Percentiles rank a stretch among this genome's conserved stretches.
Conservation (phyloP, 2,888 invertebrate genomes). For the Pristionchus fissidentatus region DNA sequence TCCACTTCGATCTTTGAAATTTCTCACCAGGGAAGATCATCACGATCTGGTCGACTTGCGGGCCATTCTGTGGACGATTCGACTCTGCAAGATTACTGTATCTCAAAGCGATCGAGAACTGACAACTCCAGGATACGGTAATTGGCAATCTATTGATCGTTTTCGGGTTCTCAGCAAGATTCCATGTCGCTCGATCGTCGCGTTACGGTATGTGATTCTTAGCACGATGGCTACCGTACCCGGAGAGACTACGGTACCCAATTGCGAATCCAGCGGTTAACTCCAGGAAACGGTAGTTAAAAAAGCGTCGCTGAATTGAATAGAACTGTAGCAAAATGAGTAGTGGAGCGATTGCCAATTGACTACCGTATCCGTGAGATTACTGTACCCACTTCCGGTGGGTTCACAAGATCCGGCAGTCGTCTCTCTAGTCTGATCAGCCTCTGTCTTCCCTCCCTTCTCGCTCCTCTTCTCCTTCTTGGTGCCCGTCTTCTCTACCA, state of each 20-base stretch:
- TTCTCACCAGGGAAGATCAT: conserved; percentile 34
- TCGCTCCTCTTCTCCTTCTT: neutral
- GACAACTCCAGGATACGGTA: too few species aligned
- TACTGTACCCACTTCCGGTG: neutral
- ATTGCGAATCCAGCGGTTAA: neutral
- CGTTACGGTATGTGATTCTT: too few species aligned
- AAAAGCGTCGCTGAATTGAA: neutral
- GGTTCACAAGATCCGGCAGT: neutral
- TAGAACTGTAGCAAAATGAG: neutral
- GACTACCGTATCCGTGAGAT: too few species aligned
- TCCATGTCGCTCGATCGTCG: too few species aligned
- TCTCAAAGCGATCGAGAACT: too few species aligned
- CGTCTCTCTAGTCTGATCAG: neutral
- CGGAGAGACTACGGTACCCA: neutral
- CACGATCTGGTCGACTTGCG: conserved; percentile 10
- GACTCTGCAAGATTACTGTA: too few species aligned
- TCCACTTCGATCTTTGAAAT: neutral
- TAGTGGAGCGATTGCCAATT: too few species aligned
- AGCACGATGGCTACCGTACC: neutral
- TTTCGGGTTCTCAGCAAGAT: too few species aligned
- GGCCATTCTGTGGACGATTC: neutral
- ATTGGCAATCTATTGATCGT: too few species aligned
- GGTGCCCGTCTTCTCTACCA: neutral
- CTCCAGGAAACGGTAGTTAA: neutral
- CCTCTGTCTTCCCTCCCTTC: conserved; percentile 1